These are phyloP conservation scores for Hartigia nigra DNA, from an alignment of 2,888 invertebrate genomes.

Conservation along the genomic window DNA sequence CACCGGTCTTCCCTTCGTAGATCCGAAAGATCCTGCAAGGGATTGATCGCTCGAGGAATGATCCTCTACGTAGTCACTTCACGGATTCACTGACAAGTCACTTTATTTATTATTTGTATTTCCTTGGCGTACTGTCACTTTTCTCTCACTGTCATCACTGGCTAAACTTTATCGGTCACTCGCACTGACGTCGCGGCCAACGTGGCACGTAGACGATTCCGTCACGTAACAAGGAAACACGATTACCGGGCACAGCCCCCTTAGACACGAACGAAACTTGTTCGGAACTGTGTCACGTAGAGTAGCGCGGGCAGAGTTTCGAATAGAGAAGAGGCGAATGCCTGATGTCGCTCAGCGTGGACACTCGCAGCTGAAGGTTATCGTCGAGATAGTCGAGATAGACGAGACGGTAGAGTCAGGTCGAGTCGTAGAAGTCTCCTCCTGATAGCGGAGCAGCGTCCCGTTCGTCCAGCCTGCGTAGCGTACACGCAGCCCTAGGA, in stretches of 20 bases:
- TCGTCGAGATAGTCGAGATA: no score
- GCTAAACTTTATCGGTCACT: background rate
- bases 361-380: background rate
- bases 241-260: background rate
- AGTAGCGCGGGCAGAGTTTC: background rate
- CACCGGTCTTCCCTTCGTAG: background rate
- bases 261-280: background rate
- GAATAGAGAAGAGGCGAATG: background rate
- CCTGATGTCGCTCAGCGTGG: background rate
- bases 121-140: background rate
- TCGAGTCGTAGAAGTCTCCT: background rate
- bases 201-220: background rate
- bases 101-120: background rate
- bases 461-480: slow-evolving; percentile 1
- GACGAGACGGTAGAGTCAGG: no score
- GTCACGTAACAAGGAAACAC: background rate
- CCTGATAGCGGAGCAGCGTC: background rate
- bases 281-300: background rate
- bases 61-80: background rate
- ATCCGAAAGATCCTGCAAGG: background rate
- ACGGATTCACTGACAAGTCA: background rate
- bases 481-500: slow-evolving; percentile 1
- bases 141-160: background rate
- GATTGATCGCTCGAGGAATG: background rate
- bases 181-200: background rate